These are phyloP conservation scores for Cotesia chilonis DNA, from an alignment of 1,140 invertebrate genomes.

Conservation along the genomic window DNA sequence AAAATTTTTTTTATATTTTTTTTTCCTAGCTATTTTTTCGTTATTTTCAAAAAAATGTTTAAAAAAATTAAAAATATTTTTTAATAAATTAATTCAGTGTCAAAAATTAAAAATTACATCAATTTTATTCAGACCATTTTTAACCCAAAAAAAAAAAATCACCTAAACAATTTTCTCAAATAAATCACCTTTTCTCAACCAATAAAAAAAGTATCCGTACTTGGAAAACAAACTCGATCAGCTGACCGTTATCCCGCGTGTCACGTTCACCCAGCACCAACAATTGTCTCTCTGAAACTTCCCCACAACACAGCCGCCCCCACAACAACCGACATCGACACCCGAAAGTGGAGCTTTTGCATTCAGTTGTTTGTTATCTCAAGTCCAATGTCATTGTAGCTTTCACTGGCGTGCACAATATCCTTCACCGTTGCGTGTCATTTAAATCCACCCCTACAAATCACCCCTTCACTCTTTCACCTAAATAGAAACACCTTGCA, in stretches of 20 bases:
- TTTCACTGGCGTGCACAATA: conserved; percentile 5
- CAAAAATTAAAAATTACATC: too few species aligned
- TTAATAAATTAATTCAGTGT: too few species aligned
- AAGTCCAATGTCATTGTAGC: conserved; percentile 34
- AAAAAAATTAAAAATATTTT: too few species aligned
- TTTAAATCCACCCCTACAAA: background rate
- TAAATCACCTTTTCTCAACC: too few species aligned
- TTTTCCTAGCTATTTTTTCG: too few species aligned
- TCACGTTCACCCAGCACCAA: background rate
- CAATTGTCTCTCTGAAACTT: background rate
- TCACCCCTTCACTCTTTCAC: too few species aligned
- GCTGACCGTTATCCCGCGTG: conserved; percentile 27
- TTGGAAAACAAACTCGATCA: conserved; percentile 25
- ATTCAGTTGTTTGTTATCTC: background rate
- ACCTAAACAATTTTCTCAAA: too few species aligned
- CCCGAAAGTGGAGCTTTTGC: background rate
- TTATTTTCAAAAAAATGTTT: too few species aligned
- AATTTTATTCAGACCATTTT: too few species aligned
- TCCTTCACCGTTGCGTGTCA: background rate
- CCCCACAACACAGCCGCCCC: background rate
- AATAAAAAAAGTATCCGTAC: background rate
- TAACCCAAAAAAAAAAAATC: too few species aligned
- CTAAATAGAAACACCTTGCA: too few species aligned
- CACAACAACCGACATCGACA: background rate
- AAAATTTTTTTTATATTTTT: too few species aligned